Percentiles rank a stretch among this genome's conserved stretches.
phyloP scores from a whole-genome alignment of 2,797 vertebrate species.

The Sebastes kiyomatsui region DNA sequence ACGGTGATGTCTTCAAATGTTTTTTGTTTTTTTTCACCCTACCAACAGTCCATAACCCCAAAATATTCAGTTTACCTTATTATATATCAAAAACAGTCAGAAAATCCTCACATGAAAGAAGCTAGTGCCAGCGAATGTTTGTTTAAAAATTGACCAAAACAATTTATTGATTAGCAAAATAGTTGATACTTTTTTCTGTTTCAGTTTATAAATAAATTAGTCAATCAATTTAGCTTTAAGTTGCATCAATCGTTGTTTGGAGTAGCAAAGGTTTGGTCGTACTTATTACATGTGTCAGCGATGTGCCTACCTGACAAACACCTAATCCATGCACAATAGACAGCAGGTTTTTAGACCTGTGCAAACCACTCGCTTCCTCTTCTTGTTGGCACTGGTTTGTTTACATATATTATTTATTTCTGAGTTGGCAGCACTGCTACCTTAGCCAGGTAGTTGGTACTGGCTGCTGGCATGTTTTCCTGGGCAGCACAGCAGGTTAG shows the following conservation, averaged over 20 bases:
- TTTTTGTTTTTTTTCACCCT: not conserved
- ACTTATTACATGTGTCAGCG: not conserved
- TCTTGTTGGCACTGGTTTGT: not conserved
- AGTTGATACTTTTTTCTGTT: not conserved
- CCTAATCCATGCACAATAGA: not conserved
- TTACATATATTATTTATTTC: not conserved
- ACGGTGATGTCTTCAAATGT: not conserved
- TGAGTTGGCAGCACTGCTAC: not conserved
- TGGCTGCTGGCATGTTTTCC: not conserved
- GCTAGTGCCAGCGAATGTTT: too few relatives aligned
- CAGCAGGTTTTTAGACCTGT: not conserved
- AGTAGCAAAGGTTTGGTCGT: not conserved
- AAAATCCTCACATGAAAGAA: not conserved
- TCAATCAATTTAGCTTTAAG: not conserved
- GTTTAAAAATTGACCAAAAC: not conserved
- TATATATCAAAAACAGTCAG: not conserved
- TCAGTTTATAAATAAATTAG: too few relatives aligned
- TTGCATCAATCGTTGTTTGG: not conserved
- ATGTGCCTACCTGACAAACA: not conserved
- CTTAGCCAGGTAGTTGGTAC: not conserved
- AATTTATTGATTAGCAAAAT: not conserved
- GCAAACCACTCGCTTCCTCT: not conserved
- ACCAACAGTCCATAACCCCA: not conserved
- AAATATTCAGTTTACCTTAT: not conserved
- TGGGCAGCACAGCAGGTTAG: not conserved